Conservation (phyloP, 2,888 invertebrate genomes). For the Hesperia comma region DNA sequence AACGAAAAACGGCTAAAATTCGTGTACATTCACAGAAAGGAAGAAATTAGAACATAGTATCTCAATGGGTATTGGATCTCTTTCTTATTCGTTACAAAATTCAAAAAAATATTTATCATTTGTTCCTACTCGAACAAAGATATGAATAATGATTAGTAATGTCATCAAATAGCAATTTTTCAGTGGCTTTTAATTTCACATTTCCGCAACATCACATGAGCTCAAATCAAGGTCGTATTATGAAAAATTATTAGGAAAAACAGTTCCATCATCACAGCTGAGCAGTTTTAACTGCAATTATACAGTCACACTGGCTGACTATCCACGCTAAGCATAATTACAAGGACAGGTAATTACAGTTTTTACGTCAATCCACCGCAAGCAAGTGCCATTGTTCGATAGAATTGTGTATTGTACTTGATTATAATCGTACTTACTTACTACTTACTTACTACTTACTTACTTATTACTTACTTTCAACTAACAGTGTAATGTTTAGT, state of each 20-base stretch:
- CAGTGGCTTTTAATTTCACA: neutral
- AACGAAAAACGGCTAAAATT: too few species aligned
- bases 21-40: too few species aligned
- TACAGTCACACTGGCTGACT: slow-evolving; percentile 7
- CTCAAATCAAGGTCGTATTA: neutral
- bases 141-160: too few species aligned
- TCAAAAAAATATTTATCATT: too few species aligned
- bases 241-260: slow-evolving; percentile 26
- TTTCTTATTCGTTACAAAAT: too few species aligned
- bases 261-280: slow-evolving; percentile 17
- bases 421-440: slow-evolving; percentile 12
- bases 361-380: slow-evolving; percentile 9
- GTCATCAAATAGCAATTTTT: neutral
- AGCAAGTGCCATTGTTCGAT: slow-evolving; percentile 18
- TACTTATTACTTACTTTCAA: too few species aligned
- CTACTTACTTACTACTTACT: too few species aligned
- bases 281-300: slow-evolving; percentile 17
- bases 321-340: slow-evolving; percentile 14
- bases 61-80: too few species aligned
- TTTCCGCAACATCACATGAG: slow-evolving; percentile 3
- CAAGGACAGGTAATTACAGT: slow-evolving; percentile 25
- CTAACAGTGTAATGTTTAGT: too few species aligned
- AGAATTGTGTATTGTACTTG: slow-evolving; percentile 6
- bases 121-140: too few species aligned
- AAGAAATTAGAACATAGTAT: too few species aligned